Conservation (phyloP, 37 sponge, comb jelly and placozoan genomes). For the Halichondria panicea region DNA sequence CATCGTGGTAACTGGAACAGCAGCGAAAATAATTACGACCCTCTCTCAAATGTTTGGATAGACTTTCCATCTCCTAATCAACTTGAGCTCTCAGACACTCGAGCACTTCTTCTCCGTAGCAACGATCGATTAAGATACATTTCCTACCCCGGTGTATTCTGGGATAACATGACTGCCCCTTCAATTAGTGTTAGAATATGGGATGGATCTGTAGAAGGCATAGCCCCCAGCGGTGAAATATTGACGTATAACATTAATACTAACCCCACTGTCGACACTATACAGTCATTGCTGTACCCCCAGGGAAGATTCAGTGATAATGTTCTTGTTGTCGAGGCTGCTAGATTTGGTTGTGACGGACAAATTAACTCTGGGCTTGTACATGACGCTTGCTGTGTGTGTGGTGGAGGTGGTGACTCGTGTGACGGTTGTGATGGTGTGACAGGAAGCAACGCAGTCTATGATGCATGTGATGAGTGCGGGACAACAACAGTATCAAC, state of each 20-base stretch:
- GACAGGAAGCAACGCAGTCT: conserved; percentile 8
- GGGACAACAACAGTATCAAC: conserved; percentile 16
- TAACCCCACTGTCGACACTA: conserved; percentile 51
- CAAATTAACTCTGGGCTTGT: conserved; percentile 47
- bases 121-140: conserved; percentile 71
- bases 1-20: conserved; percentile 49
- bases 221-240: conserved; percentile 14
- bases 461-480: conserved; percentile 69
- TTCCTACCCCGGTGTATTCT: conserved; percentile 65
- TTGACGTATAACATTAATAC: conserved; percentile 55
- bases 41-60: conserved; percentile 40
- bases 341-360: conserved; percentile 76
- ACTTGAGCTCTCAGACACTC: conserved; percentile 24
- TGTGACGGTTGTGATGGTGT: conserved; percentile 70
- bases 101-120: conserved; percentile 66
- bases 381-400: conserved; percentile 84
- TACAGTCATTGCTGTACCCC: conserved; percentile 47
- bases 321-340: conserved; percentile 24
- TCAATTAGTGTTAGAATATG: conserved; percentile 67
- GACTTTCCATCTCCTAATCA: conserved; percentile 65
- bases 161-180: conserved; percentile 48
- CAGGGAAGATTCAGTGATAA: conserved; percentile 68
- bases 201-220: conserved; percentile 57
- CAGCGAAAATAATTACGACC: background rate
- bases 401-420: conserved; percentile 70